A percentile compares a stretch with the other conserved stretches of the same genome.
Conservation (phyloP, 2,888 invertebrate species). For the Clivina fossor region DNA sequence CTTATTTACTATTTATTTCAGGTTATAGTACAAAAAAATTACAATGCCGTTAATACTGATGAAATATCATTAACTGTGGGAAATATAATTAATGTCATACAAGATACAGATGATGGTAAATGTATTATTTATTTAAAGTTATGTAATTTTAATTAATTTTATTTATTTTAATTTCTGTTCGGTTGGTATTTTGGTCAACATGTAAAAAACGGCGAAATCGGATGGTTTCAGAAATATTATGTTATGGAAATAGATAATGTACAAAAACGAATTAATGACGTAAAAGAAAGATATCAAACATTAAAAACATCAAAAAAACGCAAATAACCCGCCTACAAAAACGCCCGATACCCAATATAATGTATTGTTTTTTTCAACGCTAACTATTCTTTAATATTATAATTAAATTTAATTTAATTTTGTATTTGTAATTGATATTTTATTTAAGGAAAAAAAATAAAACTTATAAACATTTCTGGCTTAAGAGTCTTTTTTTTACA, state of each 20-base stretch:
- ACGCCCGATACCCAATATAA: no score
- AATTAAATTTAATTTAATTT: no score
- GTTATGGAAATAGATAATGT: constrained; percentile 8
- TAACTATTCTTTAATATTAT: no score
- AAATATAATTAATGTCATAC: constrained; percentile 3
- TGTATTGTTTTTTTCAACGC: no score
- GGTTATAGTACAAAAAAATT: constrained; percentile 20
- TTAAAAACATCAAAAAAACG: neutral
- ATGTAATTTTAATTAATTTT: neutral
- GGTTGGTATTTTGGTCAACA: constrained; percentile 18
- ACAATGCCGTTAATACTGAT: constrained; percentile 10
- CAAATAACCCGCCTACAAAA: no score
- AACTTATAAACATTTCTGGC: neutral
- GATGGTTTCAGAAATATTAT: constrained; percentile 13
- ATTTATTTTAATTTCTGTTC: neutral
- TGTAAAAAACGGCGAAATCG: constrained; percentile 6
- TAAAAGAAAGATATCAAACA: constrained; percentile 5
- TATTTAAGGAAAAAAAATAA: no score
- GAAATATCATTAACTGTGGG: constrained; percentile 9
- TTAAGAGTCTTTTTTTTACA: no score
- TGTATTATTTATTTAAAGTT: neutral
- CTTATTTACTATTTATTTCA: neutral
- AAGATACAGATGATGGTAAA: constrained; percentile 12
- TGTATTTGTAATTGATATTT: no score
- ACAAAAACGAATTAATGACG: neutral